These are phyloP conservation scores for Sternotherus odoratus DNA, from an alignment of 2,797 vertebrate species.

Conservation along the genomic window DNA sequence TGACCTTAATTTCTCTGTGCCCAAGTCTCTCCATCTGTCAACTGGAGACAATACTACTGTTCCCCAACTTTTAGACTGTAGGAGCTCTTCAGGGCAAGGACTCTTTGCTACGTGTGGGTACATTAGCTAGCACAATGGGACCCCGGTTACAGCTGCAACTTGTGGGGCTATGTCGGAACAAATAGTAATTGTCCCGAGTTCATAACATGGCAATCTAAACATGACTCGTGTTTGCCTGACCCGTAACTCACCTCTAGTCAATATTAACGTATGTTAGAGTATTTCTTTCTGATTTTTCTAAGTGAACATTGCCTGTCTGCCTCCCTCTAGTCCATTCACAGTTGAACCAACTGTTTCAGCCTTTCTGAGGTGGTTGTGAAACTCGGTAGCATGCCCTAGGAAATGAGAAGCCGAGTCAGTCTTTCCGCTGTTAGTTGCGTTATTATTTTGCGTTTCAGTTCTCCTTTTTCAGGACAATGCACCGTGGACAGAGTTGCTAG, in stretches of 20 bases:
- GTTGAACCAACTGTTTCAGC: background rate
- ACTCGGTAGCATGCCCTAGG: background rate
- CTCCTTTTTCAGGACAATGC: background rate
- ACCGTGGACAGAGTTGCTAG: background rate
- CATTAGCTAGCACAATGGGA: background rate
- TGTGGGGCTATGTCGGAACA: background rate
- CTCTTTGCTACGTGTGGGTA: background rate
- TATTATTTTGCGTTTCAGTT: background rate
- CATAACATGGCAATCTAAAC: background rate
- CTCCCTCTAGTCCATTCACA: background rate
- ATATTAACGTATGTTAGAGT: background rate
- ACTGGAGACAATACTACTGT: background rate
- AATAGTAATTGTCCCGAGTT: background rate
- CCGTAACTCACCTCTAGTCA: background rate
- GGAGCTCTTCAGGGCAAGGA: background rate
- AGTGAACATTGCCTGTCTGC: background rate
- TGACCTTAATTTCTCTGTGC: background rate
- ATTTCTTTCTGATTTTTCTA: background rate
- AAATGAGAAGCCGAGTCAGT: background rate
- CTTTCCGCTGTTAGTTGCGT: background rate
- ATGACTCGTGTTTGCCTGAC: background rate
- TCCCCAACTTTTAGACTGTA: background rate
- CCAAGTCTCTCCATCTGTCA: background rate
- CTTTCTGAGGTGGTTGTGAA: background rate
- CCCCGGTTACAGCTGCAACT: background rate